Conservation (phyloP, 2,113 vertebrate genomes). For the Rhea americana region DNA sequence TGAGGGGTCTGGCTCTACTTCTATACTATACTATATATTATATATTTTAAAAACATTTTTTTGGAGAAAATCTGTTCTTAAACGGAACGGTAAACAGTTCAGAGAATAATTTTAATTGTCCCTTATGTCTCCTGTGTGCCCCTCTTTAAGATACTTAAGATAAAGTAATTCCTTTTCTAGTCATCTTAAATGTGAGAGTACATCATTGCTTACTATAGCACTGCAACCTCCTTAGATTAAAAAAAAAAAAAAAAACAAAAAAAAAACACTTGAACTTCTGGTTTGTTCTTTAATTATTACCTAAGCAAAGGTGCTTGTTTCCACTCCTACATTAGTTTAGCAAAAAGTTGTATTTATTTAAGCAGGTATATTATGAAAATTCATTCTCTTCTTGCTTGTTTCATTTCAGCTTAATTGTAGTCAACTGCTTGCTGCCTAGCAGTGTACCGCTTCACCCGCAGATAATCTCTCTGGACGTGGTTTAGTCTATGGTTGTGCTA, state of each 20-base stretch:
- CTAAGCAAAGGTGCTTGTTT: neutral
- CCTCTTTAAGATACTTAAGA: neutral
- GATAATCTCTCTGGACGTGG: too few relatives aligned
- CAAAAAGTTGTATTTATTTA: neutral
- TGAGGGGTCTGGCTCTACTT: neutral
- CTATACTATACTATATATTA: neutral
- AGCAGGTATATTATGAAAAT: neutral
- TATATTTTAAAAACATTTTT: too few relatives aligned
- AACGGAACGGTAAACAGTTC: neutral
- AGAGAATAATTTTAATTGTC: neutral
- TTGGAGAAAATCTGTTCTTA: neutral
- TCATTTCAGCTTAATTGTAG: neutral
- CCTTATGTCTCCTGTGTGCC: neutral
- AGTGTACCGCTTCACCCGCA: too few relatives aligned
- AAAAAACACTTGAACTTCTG: neutral
- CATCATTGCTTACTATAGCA: fast-evolving
- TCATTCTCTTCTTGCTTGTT: neutral
- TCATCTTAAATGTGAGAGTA: neutral
- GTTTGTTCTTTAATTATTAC: neutral
- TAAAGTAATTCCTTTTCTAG: neutral
- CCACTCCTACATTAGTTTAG: neutral
- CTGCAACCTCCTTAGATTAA: neutral
- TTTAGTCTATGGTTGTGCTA: too few relatives aligned
- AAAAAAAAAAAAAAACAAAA: too few relatives aligned
- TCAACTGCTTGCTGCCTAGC: neutral